A percentile compares a stretch with the other conserved stretches of the same genome.
These are phyloP conservation scores for Dione vanillae DNA, from an alignment of 2,888 invertebrate genomes.

Conservation along the genomic window DNA sequence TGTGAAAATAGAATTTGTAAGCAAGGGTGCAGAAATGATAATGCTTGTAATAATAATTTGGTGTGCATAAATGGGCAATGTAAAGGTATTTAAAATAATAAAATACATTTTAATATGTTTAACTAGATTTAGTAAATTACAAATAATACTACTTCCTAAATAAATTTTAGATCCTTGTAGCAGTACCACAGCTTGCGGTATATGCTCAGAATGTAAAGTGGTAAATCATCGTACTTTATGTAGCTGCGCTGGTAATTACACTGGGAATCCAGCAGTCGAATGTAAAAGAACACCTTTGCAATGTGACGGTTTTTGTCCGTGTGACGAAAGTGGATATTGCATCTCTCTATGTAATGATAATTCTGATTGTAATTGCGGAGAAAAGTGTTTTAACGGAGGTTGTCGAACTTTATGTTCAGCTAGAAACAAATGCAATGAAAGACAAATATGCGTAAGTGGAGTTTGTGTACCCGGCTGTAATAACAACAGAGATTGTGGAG, in stretches of 20 bases:
- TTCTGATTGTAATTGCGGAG: slow-evolving; percentile 92
- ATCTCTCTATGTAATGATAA: slow-evolving; percentile 86
- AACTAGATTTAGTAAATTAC: background rate
- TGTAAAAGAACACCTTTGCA: slow-evolving; percentile 89
- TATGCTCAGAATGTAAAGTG: slow-evolving; percentile 92
- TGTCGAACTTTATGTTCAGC: slow-evolving; percentile 89
- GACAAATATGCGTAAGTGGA: slow-evolving; percentile 90
- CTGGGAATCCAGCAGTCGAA: slow-evolving; percentile 91
- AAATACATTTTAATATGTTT: slow-evolving; percentile 13
- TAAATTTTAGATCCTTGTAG: slow-evolving; percentile 89
- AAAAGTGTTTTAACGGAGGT: slow-evolving; percentile 88
- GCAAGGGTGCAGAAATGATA: slow-evolving; percentile 93
- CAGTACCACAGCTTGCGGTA: slow-evolving; percentile 89
- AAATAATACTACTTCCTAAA: slow-evolving; percentile 26
- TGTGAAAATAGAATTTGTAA: slow-evolving; percentile 94
- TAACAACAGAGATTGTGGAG: slow-evolving; percentile 90
- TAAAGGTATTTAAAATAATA: slow-evolving; percentile 80
- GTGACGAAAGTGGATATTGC: slow-evolving; percentile 93
- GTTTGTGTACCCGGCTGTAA: slow-evolving; percentile 92
- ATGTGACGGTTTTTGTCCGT: slow-evolving; percentile 91
- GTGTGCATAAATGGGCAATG: slow-evolving; percentile 94
- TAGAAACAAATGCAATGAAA: slow-evolving; percentile 88
- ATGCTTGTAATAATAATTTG: slow-evolving; percentile 88
- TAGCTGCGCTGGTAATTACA: slow-evolving; percentile 91
- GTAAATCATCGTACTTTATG: slow-evolving; percentile 94